Evolutionary conservation across 2,888 invertebrate genomes (phyloP).

Genomic region (Elegia similella): DNA sequence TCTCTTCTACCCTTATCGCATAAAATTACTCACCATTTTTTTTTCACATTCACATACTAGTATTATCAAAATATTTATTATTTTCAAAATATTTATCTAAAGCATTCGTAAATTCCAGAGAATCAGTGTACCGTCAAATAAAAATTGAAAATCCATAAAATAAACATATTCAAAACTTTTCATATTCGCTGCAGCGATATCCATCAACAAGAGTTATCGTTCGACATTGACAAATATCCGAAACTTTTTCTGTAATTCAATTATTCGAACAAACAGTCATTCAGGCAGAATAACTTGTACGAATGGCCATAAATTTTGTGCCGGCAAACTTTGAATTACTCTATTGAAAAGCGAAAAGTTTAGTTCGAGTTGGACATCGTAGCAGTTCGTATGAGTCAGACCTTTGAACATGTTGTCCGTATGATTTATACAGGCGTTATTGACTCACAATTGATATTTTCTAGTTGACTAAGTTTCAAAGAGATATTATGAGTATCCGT

Average conservation of each 20-base stretch:
- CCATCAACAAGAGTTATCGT: slow-evolving; percentile 2
- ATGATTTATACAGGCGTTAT: slow-evolving; percentile 2
- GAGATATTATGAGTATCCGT: not conserved
- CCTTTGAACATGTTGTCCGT: slow-evolving; percentile 9
- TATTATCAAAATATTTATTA: no score
- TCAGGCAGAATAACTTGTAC: slow-evolving; percentile 13
- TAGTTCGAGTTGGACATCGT: slow-evolving; percentile 19
- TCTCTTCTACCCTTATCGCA: no score
- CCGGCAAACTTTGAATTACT: slow-evolving; percentile 25
- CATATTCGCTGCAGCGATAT: slow-evolving; percentile 11
- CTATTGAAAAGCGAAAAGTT: slow-evolving; percentile 26
- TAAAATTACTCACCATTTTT: no score
- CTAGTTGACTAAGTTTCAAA: slow-evolving; percentile 7
- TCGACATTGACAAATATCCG: slow-evolving; percentile 22
- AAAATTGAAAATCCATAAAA: not conserved
- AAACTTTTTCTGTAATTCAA: slow-evolving; percentile 22
- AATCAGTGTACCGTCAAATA: not conserved
- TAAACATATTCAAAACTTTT: slow-evolving; percentile 1
- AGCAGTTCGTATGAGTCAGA: slow-evolving; percentile 6
- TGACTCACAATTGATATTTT: slow-evolving; percentile 11
- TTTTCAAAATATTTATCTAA: no score
- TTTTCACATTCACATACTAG: no score
- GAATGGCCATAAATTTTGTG: slow-evolving; percentile 22
- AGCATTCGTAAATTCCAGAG: not conserved
- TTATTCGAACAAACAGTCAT: slow-evolving; percentile 18